phyloP scores from a whole-genome alignment of 2,797 vertebrate genomes.

The Rachycentron canadum region DNA sequence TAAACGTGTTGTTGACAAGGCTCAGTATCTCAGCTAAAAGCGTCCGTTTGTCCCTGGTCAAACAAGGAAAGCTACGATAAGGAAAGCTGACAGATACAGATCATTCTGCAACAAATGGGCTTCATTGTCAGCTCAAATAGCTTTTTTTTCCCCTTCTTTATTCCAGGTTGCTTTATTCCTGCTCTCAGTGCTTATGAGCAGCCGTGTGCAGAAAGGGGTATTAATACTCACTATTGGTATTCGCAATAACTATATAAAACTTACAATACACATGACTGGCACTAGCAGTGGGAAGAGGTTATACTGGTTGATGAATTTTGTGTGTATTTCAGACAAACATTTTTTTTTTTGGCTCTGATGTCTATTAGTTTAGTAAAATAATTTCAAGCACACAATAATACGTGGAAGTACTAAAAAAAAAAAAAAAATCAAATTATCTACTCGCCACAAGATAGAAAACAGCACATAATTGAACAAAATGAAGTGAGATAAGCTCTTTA shows the following conservation, averaged over 20 bases:
- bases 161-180: slow-evolving; percentile 18
- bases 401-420: background rate
- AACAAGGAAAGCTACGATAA: slow-evolving; percentile 68
- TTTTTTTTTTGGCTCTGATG: no score
- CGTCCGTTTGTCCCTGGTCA: slow-evolving; percentile 61
- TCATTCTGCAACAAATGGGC: slow-evolving; percentile 42
- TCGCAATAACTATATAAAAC: slow-evolving; percentile 19
- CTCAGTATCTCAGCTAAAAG: slow-evolving; percentile 61
- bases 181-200: slow-evolving; percentile 20
- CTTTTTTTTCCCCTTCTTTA: slow-evolving; percentile 24
- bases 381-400: slow-evolving; percentile 14
- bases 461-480: slow-evolving; percentile 24
- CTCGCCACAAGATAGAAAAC: background rate
- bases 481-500: slow-evolving; percentile 5
- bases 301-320: background rate
- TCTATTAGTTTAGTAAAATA: slow-evolving; percentile 6
- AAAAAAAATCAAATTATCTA: background rate
- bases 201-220: slow-evolving; percentile 11
- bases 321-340: background rate
- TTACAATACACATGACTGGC: background rate
- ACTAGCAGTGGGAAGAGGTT: slow-evolving; percentile 10
- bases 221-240: slow-evolving; percentile 18
- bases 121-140: slow-evolving; percentile 41
- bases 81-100: slow-evolving; percentile 60
- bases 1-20: slow-evolving; percentile 56